phyloP scores from a whole-genome alignment of 2,888 invertebrate species.

The Ypsolopha scabrella region DNA sequence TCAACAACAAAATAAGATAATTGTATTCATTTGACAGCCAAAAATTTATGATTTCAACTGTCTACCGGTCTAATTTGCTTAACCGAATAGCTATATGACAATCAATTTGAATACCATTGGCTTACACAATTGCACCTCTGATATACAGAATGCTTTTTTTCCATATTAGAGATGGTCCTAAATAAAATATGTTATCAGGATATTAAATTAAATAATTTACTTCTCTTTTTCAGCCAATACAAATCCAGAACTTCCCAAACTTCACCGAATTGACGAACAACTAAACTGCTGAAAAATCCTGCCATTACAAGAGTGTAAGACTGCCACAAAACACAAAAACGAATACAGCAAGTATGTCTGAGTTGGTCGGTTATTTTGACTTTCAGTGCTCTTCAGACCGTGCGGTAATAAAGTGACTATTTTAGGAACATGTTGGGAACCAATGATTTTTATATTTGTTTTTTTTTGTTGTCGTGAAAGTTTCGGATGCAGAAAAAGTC shows the following conservation, averaged over 20 bases:
- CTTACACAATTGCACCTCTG: too few species aligned
- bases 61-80: too few species aligned
- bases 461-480: constrained; percentile 16
- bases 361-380: constrained; percentile 21
- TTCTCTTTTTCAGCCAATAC: constrained; percentile 75
- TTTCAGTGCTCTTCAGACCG: constrained; percentile 21
- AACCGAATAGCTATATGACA: too few species aligned
- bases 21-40: too few species aligned
- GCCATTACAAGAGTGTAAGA: constrained; percentile 52
- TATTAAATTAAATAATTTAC: too few species aligned
- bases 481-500: too few species aligned
- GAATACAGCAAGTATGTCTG: constrained; percentile 15
- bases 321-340: constrained; percentile 44
- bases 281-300: constrained; percentile 53
- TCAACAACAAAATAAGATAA: too few species aligned
- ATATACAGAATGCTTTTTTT: too few species aligned
- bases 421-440: constrained; percentile 19
- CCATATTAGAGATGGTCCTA: too few species aligned
- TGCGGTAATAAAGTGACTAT: constrained; percentile 35
- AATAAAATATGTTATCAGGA: too few species aligned
- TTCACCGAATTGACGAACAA: constrained; percentile 63
- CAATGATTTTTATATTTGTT: constrained; percentile 34
- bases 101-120: too few species aligned
- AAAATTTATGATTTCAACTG: too few species aligned
- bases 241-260: constrained; percentile 75